Evolutionary conservation across 2,797 vertebrate species (phyloP).

Genomic region (Paramormyrops hopkinsi): DNA sequence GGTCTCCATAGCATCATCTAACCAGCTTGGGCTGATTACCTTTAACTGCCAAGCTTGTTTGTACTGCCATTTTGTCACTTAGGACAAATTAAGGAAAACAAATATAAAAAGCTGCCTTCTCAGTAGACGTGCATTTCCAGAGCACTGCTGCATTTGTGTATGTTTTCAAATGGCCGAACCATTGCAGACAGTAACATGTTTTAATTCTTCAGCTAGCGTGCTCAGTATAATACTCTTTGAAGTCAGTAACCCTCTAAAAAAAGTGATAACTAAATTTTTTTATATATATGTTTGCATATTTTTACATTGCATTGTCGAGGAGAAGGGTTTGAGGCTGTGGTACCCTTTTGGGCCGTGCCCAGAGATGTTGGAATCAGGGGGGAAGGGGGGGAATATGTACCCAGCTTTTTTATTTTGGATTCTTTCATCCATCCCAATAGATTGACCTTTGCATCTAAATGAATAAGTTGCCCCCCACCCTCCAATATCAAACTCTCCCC

Average conservation of each 20-base stretch:
- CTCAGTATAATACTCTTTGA: neutral
- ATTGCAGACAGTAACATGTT: neutral
- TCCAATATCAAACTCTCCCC: neutral
- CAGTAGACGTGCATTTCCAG: neutral
- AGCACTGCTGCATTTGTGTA: neutral
- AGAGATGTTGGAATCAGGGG: neutral
- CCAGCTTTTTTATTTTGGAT: neutral
- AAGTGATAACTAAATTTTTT: neutral
- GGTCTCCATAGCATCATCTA: neutral
- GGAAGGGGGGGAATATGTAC: neutral
- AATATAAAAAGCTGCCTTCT: neutral
- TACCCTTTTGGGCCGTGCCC: neutral
- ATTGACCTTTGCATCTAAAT: neutral
- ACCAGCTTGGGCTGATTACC: neutral
- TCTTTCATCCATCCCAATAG: neutral
- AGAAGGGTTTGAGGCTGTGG: neutral
- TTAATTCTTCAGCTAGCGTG: neutral
- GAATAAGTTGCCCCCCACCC: neutral
- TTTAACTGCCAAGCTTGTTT: neutral
- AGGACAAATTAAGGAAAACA: neutral
- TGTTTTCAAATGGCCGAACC: neutral
- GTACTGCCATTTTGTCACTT: neutral
- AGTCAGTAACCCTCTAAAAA: neutral
- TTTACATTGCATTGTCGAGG: neutral
- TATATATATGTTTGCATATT: neutral